Conservation (phyloP, 2,888 invertebrate species). For the Corbicula japonica region DNA sequence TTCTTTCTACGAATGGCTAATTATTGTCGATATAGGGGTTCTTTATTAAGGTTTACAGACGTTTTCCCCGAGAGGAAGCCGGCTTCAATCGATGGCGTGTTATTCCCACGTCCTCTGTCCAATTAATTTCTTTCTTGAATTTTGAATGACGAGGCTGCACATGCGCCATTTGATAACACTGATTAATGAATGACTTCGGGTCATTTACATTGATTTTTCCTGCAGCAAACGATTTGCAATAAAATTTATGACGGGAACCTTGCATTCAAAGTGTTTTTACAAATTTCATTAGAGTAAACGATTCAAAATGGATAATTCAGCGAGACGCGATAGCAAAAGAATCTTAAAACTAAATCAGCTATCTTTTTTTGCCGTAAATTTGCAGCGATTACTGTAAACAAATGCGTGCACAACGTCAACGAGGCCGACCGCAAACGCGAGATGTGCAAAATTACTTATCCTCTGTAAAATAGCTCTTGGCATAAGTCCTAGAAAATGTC, state of each 20-base stretch:
- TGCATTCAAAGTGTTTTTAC: too few species aligned
- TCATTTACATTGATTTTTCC: constrained; percentile 32
- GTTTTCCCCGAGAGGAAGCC: constrained; percentile 34
- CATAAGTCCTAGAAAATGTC: constrained; percentile 25
- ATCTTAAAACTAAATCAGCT: too few species aligned
- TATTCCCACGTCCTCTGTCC: constrained; percentile 56
- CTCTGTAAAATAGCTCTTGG: constrained; percentile 13
- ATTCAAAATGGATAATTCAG: too few species aligned
- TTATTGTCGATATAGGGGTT: constrained; percentile 49
- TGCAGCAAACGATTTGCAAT: constrained; percentile 29
- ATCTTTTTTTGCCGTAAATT: too few species aligned
- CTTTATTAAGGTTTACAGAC: constrained; percentile 43
- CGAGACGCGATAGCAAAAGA: too few species aligned
- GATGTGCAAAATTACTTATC: too few species aligned
- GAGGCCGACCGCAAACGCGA: too few species aligned
- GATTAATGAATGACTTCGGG: constrained; percentile 45
- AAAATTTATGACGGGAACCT: constrained; percentile 19
- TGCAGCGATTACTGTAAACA: too few species aligned
- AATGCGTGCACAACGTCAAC: too few species aligned
- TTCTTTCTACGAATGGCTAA: constrained; percentile 46
- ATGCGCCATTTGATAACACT: constrained; percentile 38
- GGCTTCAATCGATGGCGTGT: constrained; percentile 33
- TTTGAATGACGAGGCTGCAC: constrained; percentile 31
- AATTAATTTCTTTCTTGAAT: constrained; percentile 47
- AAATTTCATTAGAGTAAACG: too few species aligned